phyloP scores from a whole-genome alignment of 2,113 vertebrate genomes.

The Burhinus bistriatus region DNA sequence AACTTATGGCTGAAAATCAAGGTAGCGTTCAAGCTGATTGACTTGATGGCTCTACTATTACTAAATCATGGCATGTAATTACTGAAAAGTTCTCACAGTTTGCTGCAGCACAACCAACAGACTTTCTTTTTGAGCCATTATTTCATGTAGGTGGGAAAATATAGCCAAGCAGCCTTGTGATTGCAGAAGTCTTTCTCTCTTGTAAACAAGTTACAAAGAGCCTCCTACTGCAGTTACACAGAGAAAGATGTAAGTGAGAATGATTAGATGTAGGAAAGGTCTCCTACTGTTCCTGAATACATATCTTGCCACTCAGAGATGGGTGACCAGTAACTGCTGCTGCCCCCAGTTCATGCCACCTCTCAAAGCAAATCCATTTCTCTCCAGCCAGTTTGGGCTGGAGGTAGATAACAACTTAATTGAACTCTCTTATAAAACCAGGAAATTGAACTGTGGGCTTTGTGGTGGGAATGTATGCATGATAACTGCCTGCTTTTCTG shows the following conservation, averaged over 20 bases:
- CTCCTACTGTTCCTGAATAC: background rate
- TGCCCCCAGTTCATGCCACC: background rate
- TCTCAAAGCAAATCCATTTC: background rate
- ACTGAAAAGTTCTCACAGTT: background rate
- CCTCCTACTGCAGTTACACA: background rate
- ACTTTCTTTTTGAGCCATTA: background rate
- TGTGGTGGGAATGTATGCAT: fast-evolving
- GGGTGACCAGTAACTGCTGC: background rate
- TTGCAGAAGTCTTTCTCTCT: background rate
- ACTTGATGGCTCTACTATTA: background rate
- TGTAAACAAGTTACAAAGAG: constrained; percentile 6
- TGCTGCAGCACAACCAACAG: background rate
- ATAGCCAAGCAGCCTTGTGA: background rate
- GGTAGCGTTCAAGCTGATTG: background rate
- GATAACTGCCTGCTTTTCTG: background rate
- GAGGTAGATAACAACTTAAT: background rate
- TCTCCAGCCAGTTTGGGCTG: background rate
- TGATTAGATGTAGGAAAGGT: background rate
- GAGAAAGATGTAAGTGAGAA: background rate
- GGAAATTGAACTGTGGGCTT: background rate
- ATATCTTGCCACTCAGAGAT: background rate
- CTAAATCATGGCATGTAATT: background rate
- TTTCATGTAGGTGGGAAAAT: constrained; percentile 7
- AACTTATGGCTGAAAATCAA: background rate
- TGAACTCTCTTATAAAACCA: background rate